Percentiles rank a stretch among this genome's conserved stretches.
phyloP scores from a whole-genome alignment of 2,797 vertebrate species.

The Borostomias antarcticus region DNA sequence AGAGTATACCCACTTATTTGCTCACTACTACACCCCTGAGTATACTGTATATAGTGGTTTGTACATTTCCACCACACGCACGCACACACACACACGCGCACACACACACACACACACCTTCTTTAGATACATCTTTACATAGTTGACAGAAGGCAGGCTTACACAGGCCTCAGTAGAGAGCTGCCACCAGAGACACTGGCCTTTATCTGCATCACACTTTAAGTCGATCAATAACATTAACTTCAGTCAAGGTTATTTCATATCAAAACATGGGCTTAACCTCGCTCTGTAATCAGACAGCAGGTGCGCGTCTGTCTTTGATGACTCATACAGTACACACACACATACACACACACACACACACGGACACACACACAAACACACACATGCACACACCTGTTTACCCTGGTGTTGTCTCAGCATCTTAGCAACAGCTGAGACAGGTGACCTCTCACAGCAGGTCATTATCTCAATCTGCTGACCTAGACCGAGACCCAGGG shows the following conservation, averaged over 20 bases:
- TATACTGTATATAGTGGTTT: neutral
- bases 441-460: constrained; percentile 20
- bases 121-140: too few species aligned
- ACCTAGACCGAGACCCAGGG: neutral
- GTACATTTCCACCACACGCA: too few species aligned
- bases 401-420: neutral
- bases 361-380: constrained; percentile 5
- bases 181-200: neutral
- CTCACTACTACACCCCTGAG: too few species aligned
- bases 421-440: constrained; percentile 20
- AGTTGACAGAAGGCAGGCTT: too few species aligned
- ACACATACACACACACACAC: neutral
- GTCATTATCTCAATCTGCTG: neutral
- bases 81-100: too few species aligned
- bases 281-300: constrained; percentile 31
- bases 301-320: constrained; percentile 27
- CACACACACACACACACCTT: too few species aligned
- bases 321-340: neutral
- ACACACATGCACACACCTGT: constrained; percentile 8
- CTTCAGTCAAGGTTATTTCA: neutral
- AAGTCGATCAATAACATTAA: neutral
- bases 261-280: constrained; percentile 8
- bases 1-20: too few species aligned
- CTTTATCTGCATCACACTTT: neutral
- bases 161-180: too few species aligned